phyloP scores from a whole-genome alignment of 2,888 invertebrate genomes.

The Cyrtodaria siliqua region DNA sequence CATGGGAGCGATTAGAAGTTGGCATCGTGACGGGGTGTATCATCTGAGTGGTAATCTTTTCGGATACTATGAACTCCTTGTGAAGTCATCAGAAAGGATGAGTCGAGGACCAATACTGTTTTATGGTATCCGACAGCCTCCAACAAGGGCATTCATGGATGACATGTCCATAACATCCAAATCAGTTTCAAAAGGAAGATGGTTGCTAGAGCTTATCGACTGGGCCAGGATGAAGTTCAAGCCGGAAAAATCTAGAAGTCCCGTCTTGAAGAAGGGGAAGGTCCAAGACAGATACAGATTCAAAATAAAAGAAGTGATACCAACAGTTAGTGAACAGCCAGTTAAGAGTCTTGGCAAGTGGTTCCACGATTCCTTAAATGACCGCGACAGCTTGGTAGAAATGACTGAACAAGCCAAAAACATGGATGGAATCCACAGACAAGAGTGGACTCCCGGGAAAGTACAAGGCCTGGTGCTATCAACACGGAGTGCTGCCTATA shows the following conservation, averaged over 20 bases:
- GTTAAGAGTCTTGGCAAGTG: not conserved
- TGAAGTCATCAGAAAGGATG: not conserved
- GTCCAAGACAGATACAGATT: not conserved
- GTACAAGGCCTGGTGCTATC: too few relatives aligned
- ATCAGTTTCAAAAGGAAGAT: not conserved
- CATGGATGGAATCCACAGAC: not conserved
- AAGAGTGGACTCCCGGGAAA: not conserved
- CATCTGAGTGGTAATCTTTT: not conserved
- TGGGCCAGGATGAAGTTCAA: not conserved
- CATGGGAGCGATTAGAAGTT: not conserved
- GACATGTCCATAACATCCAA: too few relatives aligned
- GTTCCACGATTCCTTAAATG: not conserved
- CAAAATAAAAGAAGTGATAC: not conserved
- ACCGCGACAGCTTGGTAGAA: not conserved
- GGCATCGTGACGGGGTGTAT: not conserved
- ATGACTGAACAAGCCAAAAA: not conserved
- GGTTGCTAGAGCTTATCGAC: not conserved
- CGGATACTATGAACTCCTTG: not conserved
- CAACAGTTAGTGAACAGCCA: not conserved
- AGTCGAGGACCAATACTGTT: not conserved
- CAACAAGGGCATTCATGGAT: not conserved
- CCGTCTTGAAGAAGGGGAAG: constrained; percentile 7
- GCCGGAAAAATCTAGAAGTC: constrained; percentile 7
- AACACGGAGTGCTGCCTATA: too few relatives aligned
- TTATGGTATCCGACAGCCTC: not conserved